These are phyloP conservation scores for Hippolais icterina DNA, from an alignment of 2,113 vertebrate genomes.

Conservation along the genomic window DNA sequence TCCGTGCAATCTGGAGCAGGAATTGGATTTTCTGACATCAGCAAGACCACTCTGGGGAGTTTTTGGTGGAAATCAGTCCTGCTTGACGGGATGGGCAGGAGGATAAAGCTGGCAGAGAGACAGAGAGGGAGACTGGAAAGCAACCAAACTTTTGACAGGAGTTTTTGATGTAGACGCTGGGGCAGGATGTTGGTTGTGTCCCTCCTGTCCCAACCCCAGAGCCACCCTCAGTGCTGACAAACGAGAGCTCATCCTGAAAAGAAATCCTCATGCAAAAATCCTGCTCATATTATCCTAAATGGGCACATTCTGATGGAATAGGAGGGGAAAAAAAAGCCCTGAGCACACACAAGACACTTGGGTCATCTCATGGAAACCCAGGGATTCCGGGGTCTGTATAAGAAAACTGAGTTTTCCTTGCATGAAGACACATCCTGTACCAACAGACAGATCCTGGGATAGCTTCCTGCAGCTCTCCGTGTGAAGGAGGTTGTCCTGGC, in stretches of 20 bases:
- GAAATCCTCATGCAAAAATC: background rate
- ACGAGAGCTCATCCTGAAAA: background rate
- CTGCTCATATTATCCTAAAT: background rate
- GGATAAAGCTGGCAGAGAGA: background rate
- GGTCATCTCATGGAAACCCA: background rate
- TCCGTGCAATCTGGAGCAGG: background rate
- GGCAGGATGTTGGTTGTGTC: background rate
- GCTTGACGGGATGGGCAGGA: background rate
- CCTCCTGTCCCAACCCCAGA: background rate
- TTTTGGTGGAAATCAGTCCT: background rate
- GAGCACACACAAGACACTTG: background rate
- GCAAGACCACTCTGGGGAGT: background rate
- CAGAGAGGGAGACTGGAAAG: background rate
- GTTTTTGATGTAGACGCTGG: background rate
- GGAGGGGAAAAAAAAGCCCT: background rate
- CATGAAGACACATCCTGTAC: background rate
- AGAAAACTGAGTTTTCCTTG: background rate
- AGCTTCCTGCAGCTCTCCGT: background rate
- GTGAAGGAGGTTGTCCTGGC: background rate
- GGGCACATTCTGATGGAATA: background rate
- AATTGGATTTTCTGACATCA: slow-evolving; percentile 16
- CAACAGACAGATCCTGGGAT: background rate
- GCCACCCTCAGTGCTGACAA: background rate
- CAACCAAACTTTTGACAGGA: background rate
- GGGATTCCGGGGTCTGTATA: accelerated